These are phyloP conservation scores for Koerneria pararmatus DNA, from an alignment of 2,888 invertebrate species.

Conservation along the genomic window DNA sequence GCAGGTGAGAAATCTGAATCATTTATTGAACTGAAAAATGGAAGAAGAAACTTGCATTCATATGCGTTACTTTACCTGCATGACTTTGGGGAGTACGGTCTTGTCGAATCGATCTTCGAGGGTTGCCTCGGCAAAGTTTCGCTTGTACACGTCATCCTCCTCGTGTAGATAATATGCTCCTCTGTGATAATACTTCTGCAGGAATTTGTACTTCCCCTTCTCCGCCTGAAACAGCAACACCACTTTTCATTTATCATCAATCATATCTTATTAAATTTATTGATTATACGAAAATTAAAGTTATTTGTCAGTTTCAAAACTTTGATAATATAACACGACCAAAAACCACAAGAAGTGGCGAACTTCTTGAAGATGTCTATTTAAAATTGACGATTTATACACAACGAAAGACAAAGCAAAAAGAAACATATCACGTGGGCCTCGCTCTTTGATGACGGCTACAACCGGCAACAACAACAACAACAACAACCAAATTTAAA, in stretches of 20 bases:
- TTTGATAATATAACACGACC: too few species aligned
- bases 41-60: conserved; percentile 13
- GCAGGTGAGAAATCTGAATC: background rate
- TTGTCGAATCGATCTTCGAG: conserved; percentile 99
- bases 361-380: too few species aligned
- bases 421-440: too few species aligned
- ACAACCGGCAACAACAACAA: too few species aligned
- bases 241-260: conserved; percentile 1
- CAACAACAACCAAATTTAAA: too few species aligned
- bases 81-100: conserved; percentile 94
- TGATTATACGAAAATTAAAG: too few species aligned
- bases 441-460: too few species aligned
- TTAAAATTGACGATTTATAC: too few species aligned
- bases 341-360: too few species aligned
- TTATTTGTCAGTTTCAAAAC: too few species aligned
- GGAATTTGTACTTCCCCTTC: conserved; percentile 97
- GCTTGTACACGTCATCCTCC: conserved; percentile 49
- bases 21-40: background rate
- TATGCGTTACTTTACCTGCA: conserved; percentile 71
- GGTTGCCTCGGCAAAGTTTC: conserved; percentile 91
- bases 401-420: too few species aligned
- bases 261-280: too few species aligned
- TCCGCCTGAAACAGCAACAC: conserved; percentile 65
- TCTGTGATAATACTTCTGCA: conserved; percentile 98
- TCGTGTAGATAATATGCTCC: conserved; percentile 89